Percentiles rank a stretch among this genome's conserved stretches.
These are phyloP conservation scores for Xiphydria camelus DNA, from an alignment of 2,888 invertebrate genomes.

Conservation along the genomic window DNA sequence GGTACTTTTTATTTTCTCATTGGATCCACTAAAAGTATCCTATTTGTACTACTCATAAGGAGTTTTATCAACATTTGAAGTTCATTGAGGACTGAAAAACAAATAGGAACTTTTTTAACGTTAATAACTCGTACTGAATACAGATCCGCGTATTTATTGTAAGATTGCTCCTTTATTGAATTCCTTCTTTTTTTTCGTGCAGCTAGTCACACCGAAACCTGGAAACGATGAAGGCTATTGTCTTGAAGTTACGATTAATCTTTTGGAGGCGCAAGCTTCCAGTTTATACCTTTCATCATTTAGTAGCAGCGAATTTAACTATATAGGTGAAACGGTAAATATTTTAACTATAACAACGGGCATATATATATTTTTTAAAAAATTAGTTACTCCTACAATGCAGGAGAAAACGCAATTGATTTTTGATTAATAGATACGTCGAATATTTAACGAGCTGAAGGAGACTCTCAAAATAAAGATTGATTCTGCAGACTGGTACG, in stretches of 20 bases:
- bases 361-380: not conserved
- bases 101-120: no score
- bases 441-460: constrained; percentile 29
- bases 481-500: constrained; percentile 23
- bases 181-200: constrained; percentile 5
- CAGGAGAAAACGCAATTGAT: no score
- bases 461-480: constrained; percentile 28
- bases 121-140: no score
- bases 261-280: constrained; percentile 33
- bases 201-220: constrained; percentile 32
- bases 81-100: no score
- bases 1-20: constrained; percentile 20
- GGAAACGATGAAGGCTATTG: constrained; percentile 28
- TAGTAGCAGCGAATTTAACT: constrained; percentile 20
- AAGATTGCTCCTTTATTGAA: no score
- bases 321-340: constrained; percentile 30
- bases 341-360: no score
- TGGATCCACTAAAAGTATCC: not conserved
- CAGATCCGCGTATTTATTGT: no score
- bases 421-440: constrained; percentile 26
- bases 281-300: constrained; percentile 38
- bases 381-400: not conserved
- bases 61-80: no score
- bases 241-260: constrained; percentile 26
- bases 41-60: not conserved